Evolutionary conservation across 2,113 vertebrate species (phyloP), one percentile per base, ranked within the genome.

Genomic region (Tachuris rubrigastra): DNA sequence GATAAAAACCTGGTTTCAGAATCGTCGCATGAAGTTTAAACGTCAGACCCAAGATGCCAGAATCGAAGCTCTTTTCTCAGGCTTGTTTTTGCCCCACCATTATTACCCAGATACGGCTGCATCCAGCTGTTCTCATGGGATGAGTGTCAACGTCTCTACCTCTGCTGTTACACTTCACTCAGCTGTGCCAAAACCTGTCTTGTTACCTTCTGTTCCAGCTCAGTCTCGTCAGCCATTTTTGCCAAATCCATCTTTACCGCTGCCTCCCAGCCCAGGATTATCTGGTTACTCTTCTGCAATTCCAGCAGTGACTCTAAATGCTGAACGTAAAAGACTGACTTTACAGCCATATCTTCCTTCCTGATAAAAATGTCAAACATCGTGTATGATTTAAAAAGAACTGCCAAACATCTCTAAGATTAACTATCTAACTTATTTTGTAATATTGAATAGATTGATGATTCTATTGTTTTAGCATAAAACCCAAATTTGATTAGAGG

Each of bases 1-100:
- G 98, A 98, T 99, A 63, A 98, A 99, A 92, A 99, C 98, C 9
- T 99, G 99, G 99, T 99, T 99, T 93, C 98, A 99, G 95, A 99
- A 99, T 96, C 97, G 98, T 27, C 98, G 98, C 35, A 99, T 99
- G 99, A 99, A 99, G 84, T 97, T 98, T 85, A 99, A 99, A 78
- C 98, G 98, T 12, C 98, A 99, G 76, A 95, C 97, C 30, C 98
- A 98, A 66, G 98, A 99, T 79, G 95, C 98, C 68, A 96, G 95
- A 39, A 94, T 97, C 1, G 97, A 98, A 66, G 98, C 97, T 89
- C 79, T 98, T 8, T 74, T 98, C 27, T 98, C 98, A 1, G 85
- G 95, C 10, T 71, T 98, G 8, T 96, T 44, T 75, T n/a, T 91
- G 27, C 94, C 95, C 41, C 47, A n/a, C 85, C 39, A 6, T 58